A percentile compares a stretch with the other conserved stretches of the same genome.
phyloP scores from a whole-genome alignment of 2,797 vertebrate genomes.

The Sus cebifrons region DNA sequence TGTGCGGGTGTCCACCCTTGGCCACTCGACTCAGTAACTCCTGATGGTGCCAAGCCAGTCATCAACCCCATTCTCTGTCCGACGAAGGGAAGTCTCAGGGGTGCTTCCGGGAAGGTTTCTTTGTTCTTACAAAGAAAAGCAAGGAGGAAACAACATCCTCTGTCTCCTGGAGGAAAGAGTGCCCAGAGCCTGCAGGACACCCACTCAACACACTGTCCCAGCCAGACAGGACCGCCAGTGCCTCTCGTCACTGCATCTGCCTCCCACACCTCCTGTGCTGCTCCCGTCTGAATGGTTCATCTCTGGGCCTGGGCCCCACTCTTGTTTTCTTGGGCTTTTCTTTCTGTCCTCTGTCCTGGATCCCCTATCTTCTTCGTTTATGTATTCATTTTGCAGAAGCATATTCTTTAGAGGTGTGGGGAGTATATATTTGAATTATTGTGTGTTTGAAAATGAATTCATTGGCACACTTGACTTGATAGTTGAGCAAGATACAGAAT shows the following conservation, averaged over 20 bases:
- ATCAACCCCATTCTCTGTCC: not conserved
- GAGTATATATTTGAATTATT: slow-evolving; percentile 12
- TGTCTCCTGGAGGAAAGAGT: not conserved
- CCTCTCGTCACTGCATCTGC: not conserved
- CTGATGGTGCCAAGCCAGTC: not conserved
- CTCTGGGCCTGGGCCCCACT: not conserved
- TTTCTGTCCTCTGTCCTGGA: not conserved
- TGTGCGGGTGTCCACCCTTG: not conserved
- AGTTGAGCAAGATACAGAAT: slow-evolving; percentile 26
- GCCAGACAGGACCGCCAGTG: rapidly evolving
- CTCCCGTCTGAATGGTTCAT: not conserved
- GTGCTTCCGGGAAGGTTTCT: not conserved
- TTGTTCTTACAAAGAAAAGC: not conserved
- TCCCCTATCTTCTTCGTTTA: not conserved
- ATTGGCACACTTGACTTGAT: not conserved
- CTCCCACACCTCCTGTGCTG: not conserved
- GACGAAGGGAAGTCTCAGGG: not conserved
- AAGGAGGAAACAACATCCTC: not conserved
- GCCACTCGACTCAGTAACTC: not conserved
- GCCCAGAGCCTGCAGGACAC: not conserved
- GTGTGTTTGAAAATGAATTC: not conserved
- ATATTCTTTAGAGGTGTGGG: not conserved
- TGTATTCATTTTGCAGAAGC: not conserved
- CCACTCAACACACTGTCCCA: not conserved
- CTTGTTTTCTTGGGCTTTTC: not conserved